Conservation (phyloP, 2,888 invertebrate species). For the Tinea semifulvella region DNA sequence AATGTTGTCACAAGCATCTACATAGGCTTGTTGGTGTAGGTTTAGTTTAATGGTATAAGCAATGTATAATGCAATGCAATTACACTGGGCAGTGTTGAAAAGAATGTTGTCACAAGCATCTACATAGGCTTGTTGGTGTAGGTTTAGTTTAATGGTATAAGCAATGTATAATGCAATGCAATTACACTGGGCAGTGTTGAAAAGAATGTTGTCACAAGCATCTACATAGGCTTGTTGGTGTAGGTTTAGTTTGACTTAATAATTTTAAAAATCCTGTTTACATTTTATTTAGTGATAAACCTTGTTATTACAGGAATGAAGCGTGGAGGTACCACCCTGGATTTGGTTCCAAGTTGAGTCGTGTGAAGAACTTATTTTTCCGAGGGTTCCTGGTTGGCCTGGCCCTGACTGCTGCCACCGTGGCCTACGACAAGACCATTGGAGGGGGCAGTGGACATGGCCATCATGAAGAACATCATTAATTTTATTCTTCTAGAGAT, state of each 20-base stretch:
- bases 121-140: too few species aligned
- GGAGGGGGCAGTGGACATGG: conserved; percentile 49
- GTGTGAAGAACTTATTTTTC: conserved; percentile 56
- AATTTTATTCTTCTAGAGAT: background rate
- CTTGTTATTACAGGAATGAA: conserved; percentile 70
- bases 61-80: too few species aligned
- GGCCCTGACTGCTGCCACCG: conserved; percentile 39
- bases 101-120: too few species aligned
- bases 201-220: too few species aligned
- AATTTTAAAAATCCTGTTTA: conserved; percentile 8
- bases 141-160: too few species aligned
- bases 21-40: too few species aligned
- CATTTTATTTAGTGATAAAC: background rate
- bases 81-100: too few species aligned
- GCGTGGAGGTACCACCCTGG: conserved; percentile 80
- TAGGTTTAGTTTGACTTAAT: background rate
- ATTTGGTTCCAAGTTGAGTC: conserved; percentile 60
- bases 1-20: too few species aligned
- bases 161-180: too few species aligned
- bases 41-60: too few species aligned
- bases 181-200: too few species aligned
- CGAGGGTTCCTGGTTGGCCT: conserved; percentile 75
- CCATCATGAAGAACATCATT: conserved; percentile 25
- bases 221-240: too few species aligned
- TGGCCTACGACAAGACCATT: conserved; percentile 28